Evolutionary conservation across 2,888 invertebrate species (phyloP), one percentile per base, ranked within the genome.

Genomic region (Cyaniris semiargus): DNA sequence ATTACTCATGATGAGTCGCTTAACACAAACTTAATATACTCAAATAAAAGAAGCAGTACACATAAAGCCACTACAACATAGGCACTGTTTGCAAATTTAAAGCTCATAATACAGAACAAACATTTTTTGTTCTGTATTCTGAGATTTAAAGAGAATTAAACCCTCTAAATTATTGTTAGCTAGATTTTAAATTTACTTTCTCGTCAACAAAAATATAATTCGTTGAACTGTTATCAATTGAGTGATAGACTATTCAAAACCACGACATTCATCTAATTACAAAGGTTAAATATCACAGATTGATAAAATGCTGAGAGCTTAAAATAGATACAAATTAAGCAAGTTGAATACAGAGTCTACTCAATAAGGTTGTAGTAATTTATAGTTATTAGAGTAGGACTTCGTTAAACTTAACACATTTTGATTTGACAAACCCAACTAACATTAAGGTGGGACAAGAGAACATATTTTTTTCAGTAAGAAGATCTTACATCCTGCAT

Each of bases 251-350:
- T 10, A 21, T 58, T 60, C 23, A 60, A 60, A 23, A 23, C 58
- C 21, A 58, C 13, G 13, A 60, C 60, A 23, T 60, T 60, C 23
- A 60, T 60, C 60, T 60, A 23, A 23, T 13, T 21, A 23, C 60
- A 60, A 60, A 60, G 60, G 60, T 60, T 60, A 60, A 53, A 53
- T 53, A 60, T 23, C 60, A 60, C 60, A 60, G 21, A 23, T 60
- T 23, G 60, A 60, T 60, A 60, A 60, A 23, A 60, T 23, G 13
- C n/a, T 23, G 60, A 60, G 23, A 60, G 60, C 60, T 60, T 23
- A 23, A 60, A 23, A 60, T 60, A 60, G 60, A 60, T 10, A 3
- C 23, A 60, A 60, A 23, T 23, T 23, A 1, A 21, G 8, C 21
- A 23, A 60, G 4, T 60, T 60, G 60, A 10, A 38, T 44, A 60